phyloP scores from a whole-genome alignment of 2,888 invertebrate genomes.

The Lithodes maja region DNA sequence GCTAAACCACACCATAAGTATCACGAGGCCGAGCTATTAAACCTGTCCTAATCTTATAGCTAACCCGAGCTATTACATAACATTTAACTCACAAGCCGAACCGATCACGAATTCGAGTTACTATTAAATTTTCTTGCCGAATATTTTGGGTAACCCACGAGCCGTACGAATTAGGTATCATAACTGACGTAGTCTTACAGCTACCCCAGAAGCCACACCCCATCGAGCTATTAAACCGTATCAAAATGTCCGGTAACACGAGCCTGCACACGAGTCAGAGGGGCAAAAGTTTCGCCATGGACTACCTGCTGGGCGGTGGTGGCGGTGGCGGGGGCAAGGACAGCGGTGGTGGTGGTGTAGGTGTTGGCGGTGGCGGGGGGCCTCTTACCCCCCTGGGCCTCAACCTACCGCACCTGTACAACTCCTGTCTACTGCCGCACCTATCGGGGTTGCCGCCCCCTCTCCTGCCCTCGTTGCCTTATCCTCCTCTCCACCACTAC shows the following conservation, averaged over 20 bases:
- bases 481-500: slow-evolving; percentile 62
- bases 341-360: slow-evolving; percentile 23
- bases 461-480: slow-evolving; percentile 54
- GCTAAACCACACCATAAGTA: no score
- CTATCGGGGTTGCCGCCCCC: slow-evolving; percentile 59
- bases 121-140: no score
- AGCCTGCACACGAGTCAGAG: slow-evolving; percentile 45
- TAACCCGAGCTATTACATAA: no score
- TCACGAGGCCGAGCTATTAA: no score
- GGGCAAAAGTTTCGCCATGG: slow-evolving; percentile 64
- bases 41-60: no score
- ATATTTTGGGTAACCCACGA: no score
- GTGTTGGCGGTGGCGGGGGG: slow-evolving; percentile 38
- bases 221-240: no score
- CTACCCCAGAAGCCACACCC: no score
- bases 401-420: slow-evolving; percentile 60
- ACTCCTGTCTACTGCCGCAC: slow-evolving; percentile 63
- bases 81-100: no score
- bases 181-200: no score
- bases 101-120: no score
- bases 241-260: slow-evolving; percentile 57
- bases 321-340: slow-evolving; percentile 36
- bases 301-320: slow-evolving; percentile 59
- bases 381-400: slow-evolving; percentile 51
- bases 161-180: no score